phyloP scores from a whole-genome alignment of 1,140 invertebrate genomes.

The Nylanderia fulva region DNA sequence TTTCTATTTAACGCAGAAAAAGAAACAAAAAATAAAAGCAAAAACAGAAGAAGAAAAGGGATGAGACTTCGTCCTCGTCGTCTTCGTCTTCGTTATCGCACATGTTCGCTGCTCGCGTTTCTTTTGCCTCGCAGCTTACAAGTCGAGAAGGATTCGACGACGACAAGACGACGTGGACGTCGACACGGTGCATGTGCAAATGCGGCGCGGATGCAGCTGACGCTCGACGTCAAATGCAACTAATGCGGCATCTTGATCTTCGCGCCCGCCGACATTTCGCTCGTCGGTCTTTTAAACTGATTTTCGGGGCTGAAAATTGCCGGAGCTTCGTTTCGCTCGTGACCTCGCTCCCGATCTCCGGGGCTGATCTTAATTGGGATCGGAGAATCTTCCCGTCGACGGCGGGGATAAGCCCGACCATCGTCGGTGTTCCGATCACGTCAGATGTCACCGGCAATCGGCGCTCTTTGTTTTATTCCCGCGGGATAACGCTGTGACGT shows the following conservation, averaged over 20 bases:
- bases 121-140: constrained; percentile 33
- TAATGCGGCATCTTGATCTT: constrained; percentile 83
- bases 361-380: constrained; percentile 37
- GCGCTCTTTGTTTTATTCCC: constrained; percentile 54
- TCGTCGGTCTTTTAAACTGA: constrained; percentile 72
- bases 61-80: constrained; percentile 30
- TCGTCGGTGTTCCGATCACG: constrained; percentile 58
- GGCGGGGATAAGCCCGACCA: constrained; percentile 33
- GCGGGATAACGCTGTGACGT: not conserved
- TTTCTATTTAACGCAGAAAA: constrained; percentile 48
- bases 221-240: constrained; percentile 83
- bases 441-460: constrained; percentile 66
- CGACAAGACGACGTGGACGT: constrained; percentile 58
- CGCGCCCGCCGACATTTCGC: constrained; percentile 40
- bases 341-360: constrained; percentile 61
- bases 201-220: constrained; percentile 80
- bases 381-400: constrained; percentile 54
- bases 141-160: constrained; percentile 47
- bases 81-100: constrained; percentile 45
- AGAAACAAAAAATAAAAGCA: constrained; percentile 27
- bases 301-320: constrained; percentile 71
- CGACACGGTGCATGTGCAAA: constrained; percentile 32
- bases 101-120: constrained; percentile 16
- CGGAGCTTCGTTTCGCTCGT: constrained; percentile 40
- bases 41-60: constrained; percentile 1